These are phyloP conservation scores for Coleophora deauratella DNA, from an alignment of 2,888 invertebrate species.

Conservation along the genomic window DNA sequence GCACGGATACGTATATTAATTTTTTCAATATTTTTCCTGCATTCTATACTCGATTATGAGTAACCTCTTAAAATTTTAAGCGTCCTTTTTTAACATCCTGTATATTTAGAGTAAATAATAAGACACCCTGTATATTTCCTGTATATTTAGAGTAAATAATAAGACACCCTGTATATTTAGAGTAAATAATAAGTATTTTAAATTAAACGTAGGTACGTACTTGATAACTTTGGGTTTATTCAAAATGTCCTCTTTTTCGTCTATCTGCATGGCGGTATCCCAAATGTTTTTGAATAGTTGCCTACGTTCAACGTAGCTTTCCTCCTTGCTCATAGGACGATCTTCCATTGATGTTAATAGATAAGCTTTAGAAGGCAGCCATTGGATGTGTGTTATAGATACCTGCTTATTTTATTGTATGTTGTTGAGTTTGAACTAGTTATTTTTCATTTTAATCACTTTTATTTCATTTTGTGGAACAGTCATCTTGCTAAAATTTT, in stretches of 20 bases:
- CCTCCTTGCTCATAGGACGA: slow-evolving; percentile 31
- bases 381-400: too few relatives aligned
- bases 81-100: too few relatives aligned
- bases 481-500: not conserved
- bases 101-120: too few relatives aligned
- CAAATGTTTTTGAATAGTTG: slow-evolving; percentile 56
- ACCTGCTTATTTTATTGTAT: too few relatives aligned
- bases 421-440: not conserved
- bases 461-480: not conserved
- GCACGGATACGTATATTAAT: too few relatives aligned
- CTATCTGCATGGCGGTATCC: slow-evolving; percentile 41
- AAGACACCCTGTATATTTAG: too few relatives aligned
- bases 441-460: not conserved
- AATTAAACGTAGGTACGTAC: slow-evolving; percentile 25
- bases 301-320: slow-evolving; percentile 50
- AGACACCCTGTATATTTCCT: too few relatives aligned
- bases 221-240: slow-evolving; percentile 55
- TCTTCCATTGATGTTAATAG: slow-evolving; percentile 18
- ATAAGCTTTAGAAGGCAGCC: not conserved
- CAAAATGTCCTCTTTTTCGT: slow-evolving; percentile 38
- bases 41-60: too few relatives aligned
- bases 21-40: too few relatives aligned
- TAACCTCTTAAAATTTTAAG: too few relatives aligned
- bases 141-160: too few relatives aligned
- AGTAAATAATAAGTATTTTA: too few relatives aligned